These are phyloP conservation scores for Hemichromis elongatus DNA, from an alignment of 2,113 vertebrate species.

Conservation along the genomic window DNA sequence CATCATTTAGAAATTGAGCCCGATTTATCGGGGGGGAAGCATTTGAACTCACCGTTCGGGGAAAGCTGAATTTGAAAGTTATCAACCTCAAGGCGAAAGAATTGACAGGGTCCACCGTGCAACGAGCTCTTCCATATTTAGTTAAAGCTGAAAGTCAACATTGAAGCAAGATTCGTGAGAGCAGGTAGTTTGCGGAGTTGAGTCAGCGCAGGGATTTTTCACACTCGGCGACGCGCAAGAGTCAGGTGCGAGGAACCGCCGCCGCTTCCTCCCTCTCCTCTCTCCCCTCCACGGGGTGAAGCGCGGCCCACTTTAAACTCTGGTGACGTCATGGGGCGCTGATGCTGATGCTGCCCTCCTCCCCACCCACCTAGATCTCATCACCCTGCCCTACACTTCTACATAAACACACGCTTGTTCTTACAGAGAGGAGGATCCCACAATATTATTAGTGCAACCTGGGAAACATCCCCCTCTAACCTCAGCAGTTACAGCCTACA, in stretches of 20 bases:
- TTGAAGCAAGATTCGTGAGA: not conserved
- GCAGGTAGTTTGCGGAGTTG: conserved; percentile 17
- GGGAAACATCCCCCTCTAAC: not conserved
- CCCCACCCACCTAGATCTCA: not conserved
- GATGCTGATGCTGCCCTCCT: conserved; percentile 30
- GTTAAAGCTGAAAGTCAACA: not conserved
- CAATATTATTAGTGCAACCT: not conserved
- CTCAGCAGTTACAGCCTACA: not conserved
- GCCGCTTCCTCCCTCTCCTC: conserved; percentile 19
- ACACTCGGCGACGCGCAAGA: not conserved
- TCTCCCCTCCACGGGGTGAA: conserved; percentile 36
- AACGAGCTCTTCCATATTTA: not conserved
- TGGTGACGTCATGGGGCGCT: conserved; percentile 66
- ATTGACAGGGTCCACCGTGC: conserved; percentile 1
- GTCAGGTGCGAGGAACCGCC: not conserved
- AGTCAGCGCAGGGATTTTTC: not conserved
- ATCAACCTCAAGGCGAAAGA: not conserved
- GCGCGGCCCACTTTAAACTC: conserved; percentile 80
- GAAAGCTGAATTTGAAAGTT: conserved; percentile 40
- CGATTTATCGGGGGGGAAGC: not conserved
- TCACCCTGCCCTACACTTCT: not conserved
- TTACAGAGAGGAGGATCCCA: not conserved
- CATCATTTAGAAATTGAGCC: not conserved
- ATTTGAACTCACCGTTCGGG: conserved; percentile 44
- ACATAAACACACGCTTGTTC: not conserved